Percentiles rank a stretch among this genome's conserved stretches.
Evolutionary conservation across 2,113 vertebrate species (phyloP).

Genomic region (Cheirogaleus medius): DNA sequence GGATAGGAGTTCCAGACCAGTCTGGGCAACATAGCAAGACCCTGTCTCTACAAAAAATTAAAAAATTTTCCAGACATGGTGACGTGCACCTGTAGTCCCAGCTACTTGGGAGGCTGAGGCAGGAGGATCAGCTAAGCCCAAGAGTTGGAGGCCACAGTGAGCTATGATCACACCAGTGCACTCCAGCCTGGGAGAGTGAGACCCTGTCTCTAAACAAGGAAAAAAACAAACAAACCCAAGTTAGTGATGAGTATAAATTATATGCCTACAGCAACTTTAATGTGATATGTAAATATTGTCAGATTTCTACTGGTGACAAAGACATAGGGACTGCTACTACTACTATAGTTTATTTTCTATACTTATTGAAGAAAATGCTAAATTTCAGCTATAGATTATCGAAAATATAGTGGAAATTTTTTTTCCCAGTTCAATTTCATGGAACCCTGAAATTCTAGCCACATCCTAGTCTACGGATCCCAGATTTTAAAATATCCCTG

Average conservation of each 20-base stretch:
- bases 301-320: constrained; percentile 30
- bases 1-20: too few species aligned
- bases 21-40: too few species aligned
- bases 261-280: not conserved
- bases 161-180: too few species aligned
- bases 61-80: too few species aligned
- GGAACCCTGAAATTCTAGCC: constrained; percentile 11
- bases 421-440: not conserved
- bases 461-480: not conserved
- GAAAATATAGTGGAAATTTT: constrained; percentile 42
- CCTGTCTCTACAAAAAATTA: too few species aligned
- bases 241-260: constrained; percentile 9
- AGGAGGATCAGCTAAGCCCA: too few species aligned
- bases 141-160: too few species aligned
- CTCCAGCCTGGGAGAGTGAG: too few species aligned
- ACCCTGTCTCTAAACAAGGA: too few species aligned
- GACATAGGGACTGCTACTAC: not conserved
- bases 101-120: too few species aligned
- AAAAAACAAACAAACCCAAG: too few species aligned
- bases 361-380: constrained; percentile 12
- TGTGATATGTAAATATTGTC: not conserved
- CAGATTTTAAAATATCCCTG: constrained; percentile 23
- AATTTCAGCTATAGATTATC: constrained; percentile 26
- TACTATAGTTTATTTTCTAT: not conserved
- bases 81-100: too few species aligned